phyloP scores from a whole-genome alignment of 2,888 invertebrate genomes.

The Blomia tropicalis region DNA sequence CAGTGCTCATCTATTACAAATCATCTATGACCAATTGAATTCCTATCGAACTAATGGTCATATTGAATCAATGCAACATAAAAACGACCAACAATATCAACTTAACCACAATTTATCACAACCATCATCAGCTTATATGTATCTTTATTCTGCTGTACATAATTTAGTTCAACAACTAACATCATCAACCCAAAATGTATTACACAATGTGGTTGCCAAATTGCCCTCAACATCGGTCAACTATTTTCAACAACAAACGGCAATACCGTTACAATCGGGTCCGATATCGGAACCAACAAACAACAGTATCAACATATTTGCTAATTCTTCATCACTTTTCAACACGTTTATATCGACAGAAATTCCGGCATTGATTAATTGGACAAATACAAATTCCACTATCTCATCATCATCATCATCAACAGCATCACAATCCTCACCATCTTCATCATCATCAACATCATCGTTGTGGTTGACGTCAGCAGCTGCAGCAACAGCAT shows the following conservation, averaged over 20 bases:
- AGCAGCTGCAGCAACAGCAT: neutral
- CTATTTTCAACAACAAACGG: too few relatives aligned
- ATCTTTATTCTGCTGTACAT: neutral
- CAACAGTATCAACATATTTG: neutral
- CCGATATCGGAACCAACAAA: too few relatives aligned
- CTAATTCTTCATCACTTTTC: neutral
- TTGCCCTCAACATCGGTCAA: too few relatives aligned
- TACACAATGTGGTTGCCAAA: too few relatives aligned
- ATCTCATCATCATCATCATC: neutral
- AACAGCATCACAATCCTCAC: neutral
- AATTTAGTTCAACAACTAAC: neutral
- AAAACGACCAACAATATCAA: neutral
- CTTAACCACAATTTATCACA: neutral
- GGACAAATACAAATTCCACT: neutral
- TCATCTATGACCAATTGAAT: slow-evolving; percentile 9
- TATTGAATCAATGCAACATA: neutral
- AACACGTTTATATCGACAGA: neutral
- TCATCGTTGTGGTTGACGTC: neutral
- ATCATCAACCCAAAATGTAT: neutral
- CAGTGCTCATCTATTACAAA: neutral
- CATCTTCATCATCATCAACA: neutral
- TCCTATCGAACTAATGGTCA: neutral
- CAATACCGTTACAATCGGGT: too few relatives aligned
- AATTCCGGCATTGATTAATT: neutral
- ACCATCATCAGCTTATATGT: neutral